Evolutionary conservation across 2,797 vertebrate genomes (phyloP).

Genomic region (Rhinogobio ventralis): DNA sequence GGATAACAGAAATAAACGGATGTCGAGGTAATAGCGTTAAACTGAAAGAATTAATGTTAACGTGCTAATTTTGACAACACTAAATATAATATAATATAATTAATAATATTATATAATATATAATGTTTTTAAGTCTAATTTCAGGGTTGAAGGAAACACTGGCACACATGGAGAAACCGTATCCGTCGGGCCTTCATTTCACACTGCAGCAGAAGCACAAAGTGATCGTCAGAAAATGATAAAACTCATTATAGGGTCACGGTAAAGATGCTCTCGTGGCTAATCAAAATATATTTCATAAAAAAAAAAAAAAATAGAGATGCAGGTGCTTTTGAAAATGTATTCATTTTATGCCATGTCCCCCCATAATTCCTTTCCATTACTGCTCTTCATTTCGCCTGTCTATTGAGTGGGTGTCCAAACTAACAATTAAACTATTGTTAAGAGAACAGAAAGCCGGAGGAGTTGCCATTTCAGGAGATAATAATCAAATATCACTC

Average conservation of each 20-base stretch:
- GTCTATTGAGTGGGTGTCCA: constrained; percentile 73
- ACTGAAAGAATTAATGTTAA: too few relatives aligned
- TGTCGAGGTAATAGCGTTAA: too few relatives aligned
- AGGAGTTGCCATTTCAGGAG: constrained; percentile 74
- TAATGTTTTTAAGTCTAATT: too few relatives aligned
- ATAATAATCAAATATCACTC: constrained; percentile 71
- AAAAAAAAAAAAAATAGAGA: constrained; percentile 49
- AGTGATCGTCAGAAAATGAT: neutral
- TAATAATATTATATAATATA: neutral
- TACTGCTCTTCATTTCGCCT: constrained; percentile 75
- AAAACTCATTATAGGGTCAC: neutral
- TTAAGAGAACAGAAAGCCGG: constrained; percentile 77
- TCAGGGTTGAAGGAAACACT: neutral
- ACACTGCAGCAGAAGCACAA: neutral
- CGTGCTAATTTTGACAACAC: too few relatives aligned
- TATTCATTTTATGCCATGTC: constrained; percentile 73
- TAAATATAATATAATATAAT: too few relatives aligned
- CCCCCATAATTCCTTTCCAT: constrained; percentile 68
- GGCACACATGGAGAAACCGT: neutral
- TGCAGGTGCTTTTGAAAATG: constrained; percentile 78
- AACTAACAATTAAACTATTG: constrained; percentile 82
- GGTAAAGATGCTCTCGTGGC: constrained; percentile 14
- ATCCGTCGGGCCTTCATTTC: neutral
- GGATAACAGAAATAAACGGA: too few relatives aligned
- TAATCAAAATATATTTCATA: constrained; percentile 35